Evolutionary conservation across 2,113 vertebrate species (phyloP).

Genomic region (Heteronetta atricapilla): DNA sequence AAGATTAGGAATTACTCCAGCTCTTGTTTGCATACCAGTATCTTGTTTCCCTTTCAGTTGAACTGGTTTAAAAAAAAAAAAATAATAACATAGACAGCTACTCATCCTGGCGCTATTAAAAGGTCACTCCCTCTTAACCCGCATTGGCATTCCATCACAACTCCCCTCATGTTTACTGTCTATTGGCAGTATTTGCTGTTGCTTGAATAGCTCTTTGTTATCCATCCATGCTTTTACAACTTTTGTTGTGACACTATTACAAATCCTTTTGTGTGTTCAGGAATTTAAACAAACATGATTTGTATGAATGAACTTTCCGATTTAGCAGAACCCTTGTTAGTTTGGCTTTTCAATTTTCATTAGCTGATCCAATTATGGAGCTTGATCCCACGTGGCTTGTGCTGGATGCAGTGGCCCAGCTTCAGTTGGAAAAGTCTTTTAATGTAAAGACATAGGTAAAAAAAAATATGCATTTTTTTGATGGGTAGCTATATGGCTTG

Average conservation of each 20-base stretch:
- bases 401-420: not conserved
- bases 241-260: not conserved
- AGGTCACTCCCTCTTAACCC: not conserved
- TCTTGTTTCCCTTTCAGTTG: not conserved
- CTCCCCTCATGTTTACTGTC: not conserved
- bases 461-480: not conserved
- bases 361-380: not conserved
- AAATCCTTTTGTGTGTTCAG: not conserved
- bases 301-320: not conserved
- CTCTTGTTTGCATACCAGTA: not conserved
- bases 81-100: not conserved
- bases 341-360: not conserved
- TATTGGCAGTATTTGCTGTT: not conserved
- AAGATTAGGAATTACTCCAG: not conserved
- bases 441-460: not conserved
- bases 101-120: not conserved
- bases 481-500: not conserved
- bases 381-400: accelerated
- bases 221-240: not conserved
- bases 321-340: not conserved
- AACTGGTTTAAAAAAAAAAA: not conserved
- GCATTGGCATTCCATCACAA: not conserved
- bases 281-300: not conserved
- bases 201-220: not conserved
- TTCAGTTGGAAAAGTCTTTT: not conserved